phyloP scores from a whole-genome alignment of 2,888 invertebrate species.

The Tupiocoris notatus region DNA sequence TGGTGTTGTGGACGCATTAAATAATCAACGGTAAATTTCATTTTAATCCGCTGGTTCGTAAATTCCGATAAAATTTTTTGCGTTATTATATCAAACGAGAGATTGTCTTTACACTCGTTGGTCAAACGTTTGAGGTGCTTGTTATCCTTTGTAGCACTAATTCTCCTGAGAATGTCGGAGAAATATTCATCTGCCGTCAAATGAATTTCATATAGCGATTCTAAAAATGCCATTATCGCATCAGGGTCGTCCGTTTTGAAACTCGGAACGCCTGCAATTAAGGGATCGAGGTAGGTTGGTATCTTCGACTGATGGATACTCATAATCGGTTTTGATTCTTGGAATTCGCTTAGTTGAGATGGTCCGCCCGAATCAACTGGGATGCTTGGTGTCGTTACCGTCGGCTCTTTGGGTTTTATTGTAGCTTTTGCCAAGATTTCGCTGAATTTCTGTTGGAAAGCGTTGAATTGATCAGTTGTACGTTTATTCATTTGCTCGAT shows the following conservation, averaged over 20 bases:
- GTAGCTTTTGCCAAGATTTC: no score
- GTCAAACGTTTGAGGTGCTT: slow-evolving; percentile 3
- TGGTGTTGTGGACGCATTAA: neutral
- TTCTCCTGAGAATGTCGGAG: neutral
- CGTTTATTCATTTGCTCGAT: no score
- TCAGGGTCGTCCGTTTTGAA: neutral
- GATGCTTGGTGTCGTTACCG: no score
- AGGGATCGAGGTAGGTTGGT: neutral
- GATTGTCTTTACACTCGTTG: neutral
- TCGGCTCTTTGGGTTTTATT: no score
- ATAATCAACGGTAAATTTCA: neutral
- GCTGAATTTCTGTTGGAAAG: no score
- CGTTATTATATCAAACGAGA: neutral
- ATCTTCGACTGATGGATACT: neutral
- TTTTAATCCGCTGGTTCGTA: neutral
- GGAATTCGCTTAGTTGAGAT: no score
- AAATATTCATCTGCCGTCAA: neutral
- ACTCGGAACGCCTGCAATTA: neutral
- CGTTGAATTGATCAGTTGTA: no score
- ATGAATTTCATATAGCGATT: neutral
- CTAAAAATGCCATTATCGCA: neutral
- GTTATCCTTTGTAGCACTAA: neutral
- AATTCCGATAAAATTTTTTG: slow-evolving; percentile 4
- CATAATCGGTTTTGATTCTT: neutral
- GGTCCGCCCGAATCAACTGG: no score